phyloP scores from a whole-genome alignment of 92 coral and sea anemone species.

The Epizoanthus fatuus region DNA sequence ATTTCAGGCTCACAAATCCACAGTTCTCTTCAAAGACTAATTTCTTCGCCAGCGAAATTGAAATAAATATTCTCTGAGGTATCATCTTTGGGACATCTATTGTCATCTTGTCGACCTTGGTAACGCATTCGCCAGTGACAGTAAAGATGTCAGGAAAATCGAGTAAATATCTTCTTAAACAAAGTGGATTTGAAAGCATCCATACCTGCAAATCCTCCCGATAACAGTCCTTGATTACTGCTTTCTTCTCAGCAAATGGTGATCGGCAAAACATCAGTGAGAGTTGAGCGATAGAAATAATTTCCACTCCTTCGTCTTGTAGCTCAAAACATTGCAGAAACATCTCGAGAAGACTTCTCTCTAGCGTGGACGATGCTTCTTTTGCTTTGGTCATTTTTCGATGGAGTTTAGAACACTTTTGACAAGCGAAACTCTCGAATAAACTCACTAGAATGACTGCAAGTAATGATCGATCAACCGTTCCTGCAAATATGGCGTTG shows the following conservation, averaged over 20 bases:
- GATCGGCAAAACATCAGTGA: slow-evolving; percentile 46
- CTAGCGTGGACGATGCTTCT: background rate
- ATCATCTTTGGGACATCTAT: background rate
- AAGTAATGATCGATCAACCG: slow-evolving; percentile 2
- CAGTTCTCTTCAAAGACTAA: background rate
- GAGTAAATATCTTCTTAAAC: slow-evolving; percentile 29
- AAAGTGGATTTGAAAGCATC: slow-evolving; percentile 31
- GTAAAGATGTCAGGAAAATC: slow-evolving; percentile 20
- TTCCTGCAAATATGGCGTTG: background rate
- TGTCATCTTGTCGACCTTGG: background rate
- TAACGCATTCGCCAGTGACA: slow-evolving; percentile 4
- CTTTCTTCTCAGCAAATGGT: slow-evolving; percentile 14
- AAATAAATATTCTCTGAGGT: background rate
- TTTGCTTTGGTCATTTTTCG: slow-evolving; percentile 6
- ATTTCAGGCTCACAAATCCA: slow-evolving; percentile 10
- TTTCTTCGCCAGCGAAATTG: slow-evolving; percentile 18
- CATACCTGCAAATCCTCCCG: slow-evolving; percentile 34
- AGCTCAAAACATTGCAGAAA: slow-evolving; percentile 35
- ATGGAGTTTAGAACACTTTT: background rate
- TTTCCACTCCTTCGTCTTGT: slow-evolving; percentile 14
- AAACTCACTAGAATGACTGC: slow-evolving; percentile 16
- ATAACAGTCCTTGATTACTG: background rate
- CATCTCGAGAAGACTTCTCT: slow-evolving; percentile 8
- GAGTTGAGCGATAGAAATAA: slow-evolving; percentile 15
- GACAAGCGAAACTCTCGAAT: background rate